Evolutionary conservation across 2,888 invertebrate species (phyloP), one percentile per base, ranked within the genome.

Genomic region (Tenthredo livida): DNA sequence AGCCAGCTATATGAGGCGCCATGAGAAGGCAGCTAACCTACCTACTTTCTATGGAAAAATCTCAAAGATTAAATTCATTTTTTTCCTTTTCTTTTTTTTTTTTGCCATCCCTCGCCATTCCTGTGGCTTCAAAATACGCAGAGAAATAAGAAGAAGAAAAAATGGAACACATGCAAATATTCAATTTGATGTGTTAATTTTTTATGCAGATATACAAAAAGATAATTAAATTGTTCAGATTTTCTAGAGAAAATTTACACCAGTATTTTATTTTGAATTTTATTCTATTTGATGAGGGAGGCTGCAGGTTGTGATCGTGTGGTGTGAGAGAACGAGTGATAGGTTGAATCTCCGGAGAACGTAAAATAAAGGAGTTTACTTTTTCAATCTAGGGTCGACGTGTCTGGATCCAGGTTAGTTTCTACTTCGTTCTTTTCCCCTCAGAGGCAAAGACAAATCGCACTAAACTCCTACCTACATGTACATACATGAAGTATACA

Each of bases 291-390:
- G 4, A 33, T 29, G 12, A 29, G 67, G 0, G 1, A 15, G 33
- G 3, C 33, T 67, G 15, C 4, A 12, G 2, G n/a, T 73, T 40
- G 10, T 12, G 40, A 73, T 73, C 21, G 73, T 43, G 21, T 21
- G n/a, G 10, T 5, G 21, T 1, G 9, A 40, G 75, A 47, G 33
- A 21, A n/a, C 15, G 50, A 75, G 43, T 75, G 75, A 75, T 75
- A 75, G 75, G 25, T 77, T 29, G 54, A 77, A 77, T 77, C 77
- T 77, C 77, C 77, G 50, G 77, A 77, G 77, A 77, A 17, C 29
- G 77, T 77, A 77, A 54, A 50, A 77, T 50, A 77, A 77, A 77
- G 54, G 29, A 50, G 77, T 77, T 77, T 77, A 77, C 77, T 77
- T 77, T 77, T 77, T 77, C 77, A 47, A 77, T 77, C 50, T 77